These are phyloP conservation scores for Hydropsyche betteni DNA, from an alignment of 2,888 invertebrate genomes.

Conservation along the genomic window DNA sequence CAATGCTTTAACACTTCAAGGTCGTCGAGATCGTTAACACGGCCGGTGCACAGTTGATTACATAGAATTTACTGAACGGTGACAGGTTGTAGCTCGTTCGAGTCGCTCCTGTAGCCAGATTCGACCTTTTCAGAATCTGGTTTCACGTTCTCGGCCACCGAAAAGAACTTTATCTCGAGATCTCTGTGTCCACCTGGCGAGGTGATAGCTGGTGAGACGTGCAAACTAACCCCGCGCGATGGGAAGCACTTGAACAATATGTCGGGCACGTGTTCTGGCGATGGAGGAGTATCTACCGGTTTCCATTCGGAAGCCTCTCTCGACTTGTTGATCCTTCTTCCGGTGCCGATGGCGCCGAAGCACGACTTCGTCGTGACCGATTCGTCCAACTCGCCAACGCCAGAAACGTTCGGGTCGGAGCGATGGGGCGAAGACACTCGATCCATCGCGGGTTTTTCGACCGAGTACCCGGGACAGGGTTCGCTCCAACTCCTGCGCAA, in stretches of 20 bases:
- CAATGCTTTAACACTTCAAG: constrained; percentile 13
- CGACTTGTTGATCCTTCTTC: constrained; percentile 53
- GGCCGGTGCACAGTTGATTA: neutral
- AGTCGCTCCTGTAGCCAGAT: constrained; percentile 37
- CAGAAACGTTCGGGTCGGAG: constrained; percentile 61
- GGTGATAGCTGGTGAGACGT: constrained; percentile 81
- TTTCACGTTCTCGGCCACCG: constrained; percentile 55
- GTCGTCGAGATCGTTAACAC: constrained; percentile 24
- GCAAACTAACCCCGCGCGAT: constrained; percentile 63
- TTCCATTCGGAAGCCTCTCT: constrained; percentile 48
- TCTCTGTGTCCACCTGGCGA: constrained; percentile 81
- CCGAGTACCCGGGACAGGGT: constrained; percentile 62
- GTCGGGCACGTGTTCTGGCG: constrained; percentile 51
- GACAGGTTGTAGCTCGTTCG: constrained; percentile 38
- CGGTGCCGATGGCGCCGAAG: constrained; percentile 58
- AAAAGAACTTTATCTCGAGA: constrained; percentile 81
- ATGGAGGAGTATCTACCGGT: constrained; percentile 54
- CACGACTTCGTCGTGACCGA: constrained; percentile 60
- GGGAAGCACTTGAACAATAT: constrained; percentile 53
- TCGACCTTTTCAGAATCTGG: too few species aligned
- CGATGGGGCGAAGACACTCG: constrained; percentile 54
- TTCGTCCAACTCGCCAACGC: constrained; percentile 58
- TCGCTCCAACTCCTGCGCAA: constrained; percentile 73
- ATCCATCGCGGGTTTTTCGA: constrained; percentile 57
- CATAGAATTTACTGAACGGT: constrained; percentile 41